These are phyloP conservation scores for Lophotis ruficrista DNA, from an alignment of 2,113 vertebrate species.

Conservation along the genomic window DNA sequence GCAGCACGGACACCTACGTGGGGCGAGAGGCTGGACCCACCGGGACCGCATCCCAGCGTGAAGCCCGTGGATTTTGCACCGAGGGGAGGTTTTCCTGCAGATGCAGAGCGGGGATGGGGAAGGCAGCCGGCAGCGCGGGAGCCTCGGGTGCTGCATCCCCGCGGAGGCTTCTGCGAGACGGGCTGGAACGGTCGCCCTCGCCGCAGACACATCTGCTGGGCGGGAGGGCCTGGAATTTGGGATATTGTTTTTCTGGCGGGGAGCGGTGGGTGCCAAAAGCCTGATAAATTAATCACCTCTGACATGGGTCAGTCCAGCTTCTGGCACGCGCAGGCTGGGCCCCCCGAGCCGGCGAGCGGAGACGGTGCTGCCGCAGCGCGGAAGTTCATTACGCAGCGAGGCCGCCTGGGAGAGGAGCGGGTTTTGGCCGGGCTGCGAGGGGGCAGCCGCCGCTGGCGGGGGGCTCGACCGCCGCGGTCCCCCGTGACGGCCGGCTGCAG, in stretches of 20 bases:
- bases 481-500: neutral
- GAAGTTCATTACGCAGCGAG: neutral
- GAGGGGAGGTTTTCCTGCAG: rapidly evolving
- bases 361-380: neutral
- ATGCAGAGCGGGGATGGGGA: neutral
- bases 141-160: neutral
- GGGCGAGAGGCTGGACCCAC: neutral
- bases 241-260: slow-evolving; percentile 66
- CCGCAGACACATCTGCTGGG: slow-evolving; percentile 65
- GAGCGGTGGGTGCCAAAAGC: slow-evolving; percentile 58
- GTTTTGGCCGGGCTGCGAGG: neutral
- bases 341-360: neutral
- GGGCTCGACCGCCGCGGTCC: rapidly evolving
- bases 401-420: neutral
- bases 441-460: neutral
- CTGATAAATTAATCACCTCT: slow-evolving; percentile 70
- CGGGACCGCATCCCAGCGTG: rapidly evolving
- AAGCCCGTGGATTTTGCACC: neutral
- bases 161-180: neutral
- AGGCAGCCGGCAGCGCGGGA: neutral
- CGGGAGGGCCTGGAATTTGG: slow-evolving; percentile 58
- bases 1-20: rapidly evolving
- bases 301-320: slow-evolving; percentile 64
- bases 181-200: slow-evolving; percentile 15
- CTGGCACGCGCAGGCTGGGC: slow-evolving; percentile 36